Base-by-base conservation (phyloP, 1,140 invertebrate genomes). In the Chrysomallon squamiferum region DNA sequence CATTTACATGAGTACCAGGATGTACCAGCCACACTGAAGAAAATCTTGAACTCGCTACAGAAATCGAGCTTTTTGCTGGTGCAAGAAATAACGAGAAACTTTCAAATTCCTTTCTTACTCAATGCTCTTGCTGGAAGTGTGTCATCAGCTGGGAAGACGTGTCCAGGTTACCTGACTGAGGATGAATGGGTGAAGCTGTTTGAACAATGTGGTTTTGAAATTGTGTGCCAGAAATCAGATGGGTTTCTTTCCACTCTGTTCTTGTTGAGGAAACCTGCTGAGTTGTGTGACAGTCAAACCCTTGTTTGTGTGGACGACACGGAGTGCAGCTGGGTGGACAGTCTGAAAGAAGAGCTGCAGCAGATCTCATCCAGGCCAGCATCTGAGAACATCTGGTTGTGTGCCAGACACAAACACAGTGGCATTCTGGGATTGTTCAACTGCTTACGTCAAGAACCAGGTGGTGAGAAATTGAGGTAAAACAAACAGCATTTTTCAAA, bases 371-470 rank as follows among this genome's bases (percentile, higher is more conserved):
- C 54, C 72, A 81, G 54, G 89, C 90, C 71, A 68, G 80, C 79
- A 29, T 68, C 79, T 29, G 67, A 52, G 43, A 66, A 49, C 75
- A 67, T 43, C 3, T 87, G 86, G 86, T 60, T 87, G 20, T 43
- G 74, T 7, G 72, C 79, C 13, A 60, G 69, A 3, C 25, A 60
- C 2, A 65, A 62, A 6, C 41, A 80, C 22, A 91, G 87, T 80
- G 95, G 96, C 60, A 88, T 95, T 29, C 85, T 97, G 54, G 96
- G 96, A 50, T 84, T 98, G 69, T 90, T 92, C 60, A 96, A 94
- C 73, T 98, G 96, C 82, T 86, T 98, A 45, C 91, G 92, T 73
- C 89, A 89, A 72, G 96, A 98, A 86, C 88, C 90, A 11, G 93
- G 93, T 56, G 94, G 94, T 56, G 85, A 89, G 52, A 90, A 90